These are phyloP conservation scores for Acleris sparsana DNA, from an alignment of 2,888 invertebrate genomes.

Conservation along the genomic window DNA sequence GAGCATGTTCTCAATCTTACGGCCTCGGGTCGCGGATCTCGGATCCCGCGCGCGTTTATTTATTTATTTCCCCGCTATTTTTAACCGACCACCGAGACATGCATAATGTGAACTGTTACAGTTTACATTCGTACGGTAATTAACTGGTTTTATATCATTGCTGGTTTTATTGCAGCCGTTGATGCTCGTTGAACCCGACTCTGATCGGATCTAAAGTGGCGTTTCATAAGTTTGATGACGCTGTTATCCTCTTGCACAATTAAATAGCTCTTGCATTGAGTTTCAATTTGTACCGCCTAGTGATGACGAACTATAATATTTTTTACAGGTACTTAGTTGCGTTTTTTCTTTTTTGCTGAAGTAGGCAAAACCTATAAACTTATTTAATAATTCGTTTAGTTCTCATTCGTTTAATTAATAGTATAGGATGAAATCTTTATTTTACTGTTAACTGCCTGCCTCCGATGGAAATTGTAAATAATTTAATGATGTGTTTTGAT, in stretches of 20 bases:
- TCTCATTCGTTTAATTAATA: too few relatives aligned
- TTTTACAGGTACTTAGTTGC: too few relatives aligned
- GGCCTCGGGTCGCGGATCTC: slow-evolving; percentile 39
- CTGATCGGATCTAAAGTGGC: slow-evolving; percentile 6
- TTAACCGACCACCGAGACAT: slow-evolving; percentile 62
- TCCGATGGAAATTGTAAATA: too few relatives aligned
- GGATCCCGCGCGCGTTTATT: slow-evolving; percentile 33
- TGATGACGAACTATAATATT: too few relatives aligned
- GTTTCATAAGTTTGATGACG: slow-evolving; percentile 16
- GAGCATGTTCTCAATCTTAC: slow-evolving; percentile 30
- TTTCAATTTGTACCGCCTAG: slow-evolving; percentile 1
- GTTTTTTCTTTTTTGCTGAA: too few relatives aligned
- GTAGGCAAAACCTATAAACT: too few relatives aligned
- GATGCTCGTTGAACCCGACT: slow-evolving; percentile 46
- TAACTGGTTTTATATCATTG: slow-evolving; percentile 74
- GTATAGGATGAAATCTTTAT: too few relatives aligned
- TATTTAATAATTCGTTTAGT: too few relatives aligned
- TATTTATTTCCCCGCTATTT: slow-evolving; percentile 68
- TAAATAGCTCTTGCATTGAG: slow-evolving; percentile 17
- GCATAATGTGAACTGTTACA: slow-evolving; percentile 66
- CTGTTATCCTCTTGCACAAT: slow-evolving; percentile 20
- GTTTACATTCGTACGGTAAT: slow-evolving; percentile 72
- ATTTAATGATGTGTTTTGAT: too few relatives aligned
- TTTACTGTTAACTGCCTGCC: too few relatives aligned
- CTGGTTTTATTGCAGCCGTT: slow-evolving; percentile 63